Evolutionary conservation across 2,113 vertebrate species (phyloP), one percentile per base, ranked within the genome.

Genomic region (Lynx canadensis): DNA sequence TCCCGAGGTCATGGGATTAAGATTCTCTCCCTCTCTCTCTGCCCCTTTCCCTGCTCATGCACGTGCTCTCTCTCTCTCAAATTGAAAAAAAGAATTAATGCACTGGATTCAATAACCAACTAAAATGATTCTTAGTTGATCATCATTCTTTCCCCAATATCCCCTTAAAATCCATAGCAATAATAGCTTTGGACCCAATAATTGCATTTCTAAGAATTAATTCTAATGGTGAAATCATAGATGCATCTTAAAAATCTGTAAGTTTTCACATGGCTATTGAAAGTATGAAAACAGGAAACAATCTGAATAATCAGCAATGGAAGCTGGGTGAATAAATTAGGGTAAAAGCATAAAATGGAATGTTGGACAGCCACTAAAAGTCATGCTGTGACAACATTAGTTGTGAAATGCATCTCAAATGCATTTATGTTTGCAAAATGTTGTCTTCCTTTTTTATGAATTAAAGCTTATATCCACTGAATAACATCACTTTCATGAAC

Each of bases 171-270:
- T 38, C n/a, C 36, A 74, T 41, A 13, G 69, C 50, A 74, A 27
- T 66, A 82, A 38, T 4, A 60, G 18, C 3, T 48, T 66, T 66
- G 21, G 33, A 86, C 41, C 16, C 21, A 83, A 27, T 60, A 48
- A 86, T 5, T 38, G 57, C 69, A 71, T 60, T 63, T 71, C 96
- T 95, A 89, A 95, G 52, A 96, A 86, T 52, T 23, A 60, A 79
- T 87, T 55, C 31, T 92, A 92, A 94, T 57, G 52, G 78, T 68
- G 25, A 7, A 71, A 50, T 38, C 18, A 78, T 15, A 66, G 63
- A 21, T 38, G 1, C 23, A 78, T 19, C 23, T 83, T 95, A 48
- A 91, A 86, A 66, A 33, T 79, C 25, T 66, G 6, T 31, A 68
- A 60, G 3, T 78, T 92, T 65, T 79, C 36, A 29, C 4, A 25